Base-by-base conservation (phyloP, 2,888 invertebrate genomes). In the Thymelicus sylvestris region DNA sequence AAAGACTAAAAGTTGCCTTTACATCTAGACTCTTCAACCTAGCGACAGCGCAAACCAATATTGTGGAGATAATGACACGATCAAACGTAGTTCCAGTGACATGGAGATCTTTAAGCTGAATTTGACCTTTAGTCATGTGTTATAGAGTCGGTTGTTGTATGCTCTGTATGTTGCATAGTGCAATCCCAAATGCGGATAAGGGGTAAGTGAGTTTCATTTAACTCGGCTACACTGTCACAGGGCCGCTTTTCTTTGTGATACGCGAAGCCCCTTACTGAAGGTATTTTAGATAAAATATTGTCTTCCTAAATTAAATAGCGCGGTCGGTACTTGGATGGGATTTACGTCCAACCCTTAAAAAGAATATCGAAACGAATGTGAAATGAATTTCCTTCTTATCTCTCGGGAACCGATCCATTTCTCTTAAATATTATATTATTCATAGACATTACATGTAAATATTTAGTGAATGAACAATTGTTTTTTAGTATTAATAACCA, bases 191-290 rank as follows among this genome's bases (percentile, higher is more conserved):
- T 82, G 80, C 82, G 83, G 78, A 83, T 84, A 82, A 89, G 84
- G 90, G 90, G 89, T 90, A 88, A 92, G 91, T 90, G 89, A 89
- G 89, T 90, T 90, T 87, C 88, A 84, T 92, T 91, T 93, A 92
- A 92, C 92, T 91, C 88, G 85, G 87, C 86, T 85, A 87, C 89
- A 92, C 91, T 89, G 91, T 90, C 88, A 83, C 86, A 84, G 86
- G 86, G 84, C 82, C 87, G 87, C 89, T 92, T 92, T 91, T 86
- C 83, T 84, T 85, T 87, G 78, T 79, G 80, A 80, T 82, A 80
- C 73, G 77, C 60, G 73, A 76, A 10, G 76, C 71, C 76, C 74
- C 73, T 74, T 68, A 75, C 76, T 77, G 76, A 74, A 76, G 73
- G 72, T 70, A 70, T 69, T 60, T 60, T 12, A 39, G 60, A 52